Percentiles rank a stretch among this genome's conserved stretches.
Conservation (phyloP, 2,888 invertebrate species). For the Tinea pellionella region DNA sequence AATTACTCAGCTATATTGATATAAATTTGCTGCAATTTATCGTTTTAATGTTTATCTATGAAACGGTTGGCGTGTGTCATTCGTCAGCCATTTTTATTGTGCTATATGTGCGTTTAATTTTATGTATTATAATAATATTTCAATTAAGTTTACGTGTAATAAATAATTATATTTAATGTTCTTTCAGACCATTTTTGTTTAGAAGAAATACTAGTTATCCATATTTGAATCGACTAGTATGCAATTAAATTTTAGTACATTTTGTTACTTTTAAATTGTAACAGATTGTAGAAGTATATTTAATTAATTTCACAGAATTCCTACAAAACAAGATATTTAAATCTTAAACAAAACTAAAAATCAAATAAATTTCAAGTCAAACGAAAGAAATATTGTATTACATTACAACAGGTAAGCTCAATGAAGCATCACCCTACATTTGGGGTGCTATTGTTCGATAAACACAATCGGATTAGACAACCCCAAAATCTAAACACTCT, state of each 20-base stretch:
- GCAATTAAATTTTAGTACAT: too few relatives aligned
- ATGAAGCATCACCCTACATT: conserved; percentile 5
- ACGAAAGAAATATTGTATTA: not conserved
- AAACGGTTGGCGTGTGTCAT: not conserved
- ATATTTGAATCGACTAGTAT: too few relatives aligned
- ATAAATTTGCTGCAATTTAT: conserved; percentile 12
- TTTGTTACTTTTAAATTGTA: too few relatives aligned
- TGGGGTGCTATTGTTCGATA: not conserved
- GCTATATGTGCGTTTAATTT: not conserved
- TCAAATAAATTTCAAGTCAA: not conserved
- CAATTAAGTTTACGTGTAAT: not conserved
- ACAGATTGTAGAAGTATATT: too few relatives aligned
- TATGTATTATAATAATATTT: not conserved
- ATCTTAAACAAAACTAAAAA: not conserved
- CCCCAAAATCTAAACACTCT: not conserved
- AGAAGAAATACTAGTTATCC: too few relatives aligned
- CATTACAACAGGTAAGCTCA: conserved; percentile 7
- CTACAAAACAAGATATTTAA: too few relatives aligned
- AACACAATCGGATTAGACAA: not conserved
- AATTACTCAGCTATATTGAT: conserved; percentile 21
- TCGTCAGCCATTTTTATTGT: not conserved
- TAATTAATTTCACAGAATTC: too few relatives aligned
- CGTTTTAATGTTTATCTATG: conserved; percentile 1
- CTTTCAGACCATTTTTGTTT: too few relatives aligned
- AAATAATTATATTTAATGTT: not conserved